These are phyloP conservation scores for Pheucticus melanocephalus DNA, from an alignment of 2,113 vertebrate genomes.

Conservation along the genomic window DNA sequence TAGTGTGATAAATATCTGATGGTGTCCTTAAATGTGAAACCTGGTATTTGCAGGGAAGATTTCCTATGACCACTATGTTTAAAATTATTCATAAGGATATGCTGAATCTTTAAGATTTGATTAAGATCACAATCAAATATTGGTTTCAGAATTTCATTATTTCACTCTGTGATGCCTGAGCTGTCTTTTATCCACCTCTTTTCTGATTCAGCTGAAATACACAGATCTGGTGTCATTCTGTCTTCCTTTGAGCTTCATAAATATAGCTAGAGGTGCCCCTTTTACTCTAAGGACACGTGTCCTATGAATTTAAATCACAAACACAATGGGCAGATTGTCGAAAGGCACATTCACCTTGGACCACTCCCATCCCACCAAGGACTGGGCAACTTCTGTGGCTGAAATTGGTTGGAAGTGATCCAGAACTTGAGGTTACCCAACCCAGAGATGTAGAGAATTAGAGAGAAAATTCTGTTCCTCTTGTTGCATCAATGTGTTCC, in stretches of 20 bases:
- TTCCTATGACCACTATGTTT: not conserved
- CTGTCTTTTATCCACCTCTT: not conserved
- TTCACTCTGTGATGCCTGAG: not conserved
- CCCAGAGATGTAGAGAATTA: not conserved
- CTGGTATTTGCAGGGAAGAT: not conserved
- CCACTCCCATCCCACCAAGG: not conserved
- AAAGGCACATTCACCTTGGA: slow-evolving; percentile 29
- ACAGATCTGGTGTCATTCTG: not conserved
- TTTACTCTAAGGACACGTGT: not conserved
- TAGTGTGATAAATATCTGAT: not conserved
- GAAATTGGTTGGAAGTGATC: slow-evolving; percentile 35
- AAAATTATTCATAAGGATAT: not conserved
- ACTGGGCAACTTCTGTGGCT: not conserved
- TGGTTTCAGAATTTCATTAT: not conserved
- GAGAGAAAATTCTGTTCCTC: accelerated
- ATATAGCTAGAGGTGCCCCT: slow-evolving; percentile 21
- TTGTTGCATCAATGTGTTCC: accelerated
- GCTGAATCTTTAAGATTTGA: not conserved
- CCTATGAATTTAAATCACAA: slow-evolving; percentile 19
- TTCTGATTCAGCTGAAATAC: not conserved
- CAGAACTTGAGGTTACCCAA: not conserved
- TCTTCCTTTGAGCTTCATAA: not conserved
- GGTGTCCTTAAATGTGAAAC: not conserved
- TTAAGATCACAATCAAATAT: not conserved
- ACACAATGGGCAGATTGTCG: not conserved